Evolutionary conservation across 2,888 invertebrate genomes (phyloP), one percentile per base, ranked within the genome.

Genomic region (Candidula unifasciata): DNA sequence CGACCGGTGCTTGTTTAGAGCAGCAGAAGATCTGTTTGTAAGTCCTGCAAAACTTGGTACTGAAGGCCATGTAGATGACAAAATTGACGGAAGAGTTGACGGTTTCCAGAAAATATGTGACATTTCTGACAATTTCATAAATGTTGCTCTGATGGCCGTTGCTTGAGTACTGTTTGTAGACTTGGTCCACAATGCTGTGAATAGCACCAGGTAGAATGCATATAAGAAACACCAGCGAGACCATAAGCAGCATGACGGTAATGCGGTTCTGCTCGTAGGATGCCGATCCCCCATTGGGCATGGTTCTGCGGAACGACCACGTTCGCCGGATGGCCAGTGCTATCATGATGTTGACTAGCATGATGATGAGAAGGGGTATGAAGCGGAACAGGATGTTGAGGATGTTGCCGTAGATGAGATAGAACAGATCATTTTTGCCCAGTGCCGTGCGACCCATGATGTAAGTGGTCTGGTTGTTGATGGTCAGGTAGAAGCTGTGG

Each of bases 151-250:
- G 85, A 21, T 78, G 52, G 27, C 91, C 90, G 35, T 88, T 64
- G 37, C 87, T 84, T 5, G 89, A 88, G 86, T 91, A 91, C 35
- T 88, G 84, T n/a, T 44, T 60, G 85, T 84, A 87, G 13, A 88
- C 86, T 78, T 90, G 89, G 1, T 80, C 87, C 24, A 87, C 85
- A 44, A 91, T 88, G 85, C 90, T 91, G 84, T 90, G 89, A 27
- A 91, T n/a, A 21, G 91, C 91, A 18, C 92, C 91, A 1, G 92
- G 92, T 27, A 91, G 79, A 18, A 91, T 90, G 83, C 91, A 91
- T n/a, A 90, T 82, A 18, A 91, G 87, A 85, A 91, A 92, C 21
- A 90, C 88, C 44, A 90, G 88, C 1, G 91, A 89, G 10, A 92
- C 90, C 8, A 88, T 89, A 21, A 91, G 86, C 33, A 92, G 86